Percentiles rank a stretch among this genome's conserved stretches.
These are phyloP conservation scores for Helobdella robusta DNA, from an alignment of 2,888 invertebrate genomes.

Conservation along the genomic window DNA sequence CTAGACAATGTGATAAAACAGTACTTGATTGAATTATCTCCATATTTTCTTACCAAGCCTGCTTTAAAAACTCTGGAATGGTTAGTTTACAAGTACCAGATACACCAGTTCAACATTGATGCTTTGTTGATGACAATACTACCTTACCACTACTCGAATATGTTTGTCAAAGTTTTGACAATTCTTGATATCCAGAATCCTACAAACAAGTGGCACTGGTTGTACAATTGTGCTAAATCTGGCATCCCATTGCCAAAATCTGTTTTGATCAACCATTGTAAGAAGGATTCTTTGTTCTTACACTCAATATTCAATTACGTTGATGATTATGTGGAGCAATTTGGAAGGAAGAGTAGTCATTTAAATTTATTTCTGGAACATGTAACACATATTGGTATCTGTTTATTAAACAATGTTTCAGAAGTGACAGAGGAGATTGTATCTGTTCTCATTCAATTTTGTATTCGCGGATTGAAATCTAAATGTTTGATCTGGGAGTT, in stretches of 20 bases:
- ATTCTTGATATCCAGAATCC: conserved; percentile 56
- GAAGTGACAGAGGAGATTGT: conserved; percentile 7
- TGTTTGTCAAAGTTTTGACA: conserved; percentile 72
- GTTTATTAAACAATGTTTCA: not conserved
- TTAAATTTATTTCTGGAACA: not conserved
- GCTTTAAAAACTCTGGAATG: conserved; percentile 88
- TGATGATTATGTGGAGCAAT: not conserved
- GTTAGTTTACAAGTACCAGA: conserved; percentile 74
- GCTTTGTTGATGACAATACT: conserved; percentile 69
- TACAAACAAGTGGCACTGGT: conserved; percentile 49
- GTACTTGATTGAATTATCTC: conserved; percentile 70
- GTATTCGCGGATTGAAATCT: not conserved
- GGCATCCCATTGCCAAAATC: conserved; percentile 66
- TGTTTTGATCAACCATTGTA: conserved; percentile 64
- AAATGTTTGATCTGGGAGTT: conserved; percentile 6
- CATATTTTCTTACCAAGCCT: conserved; percentile 73
- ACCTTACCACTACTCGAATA: conserved; percentile 84
- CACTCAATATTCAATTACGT: conserved; percentile 57
- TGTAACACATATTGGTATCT: not conserved
- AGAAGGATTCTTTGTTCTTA: conserved; percentile 58
- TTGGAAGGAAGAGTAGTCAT: not conserved
- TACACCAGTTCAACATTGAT: conserved; percentile 78
- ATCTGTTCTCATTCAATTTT: conserved; percentile 5
- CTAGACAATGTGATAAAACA: conserved; percentile 66
- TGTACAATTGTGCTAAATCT: conserved; percentile 63